Base-by-base conservation (phyloP, 1,140 invertebrate species). In the Dinothrombium tinctorium region DNA sequence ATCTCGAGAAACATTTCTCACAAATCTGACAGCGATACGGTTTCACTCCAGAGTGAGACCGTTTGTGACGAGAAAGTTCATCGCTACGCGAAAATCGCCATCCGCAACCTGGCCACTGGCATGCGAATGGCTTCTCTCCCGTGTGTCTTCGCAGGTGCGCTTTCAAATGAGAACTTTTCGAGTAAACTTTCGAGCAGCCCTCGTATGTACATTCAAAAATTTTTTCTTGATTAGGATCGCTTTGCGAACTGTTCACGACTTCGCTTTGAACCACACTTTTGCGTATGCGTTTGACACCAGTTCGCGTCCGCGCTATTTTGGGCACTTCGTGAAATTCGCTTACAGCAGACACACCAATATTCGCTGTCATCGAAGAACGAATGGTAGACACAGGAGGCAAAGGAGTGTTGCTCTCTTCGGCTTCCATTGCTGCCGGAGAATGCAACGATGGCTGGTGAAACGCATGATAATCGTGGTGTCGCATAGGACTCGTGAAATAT, bases 161-260 rank as follows among this genome's bases (percentile, higher is more conserved):
- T 53, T 90, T 87, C 17, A 94, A 65, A 57, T 94, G 86, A 7
- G 82, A 87, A 14, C 78, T 74, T 58, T 95, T 95, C 40, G 82
- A 80, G 51, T 95, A 94, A 1, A 70, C 64, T 50, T 73, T 73
- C 4, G 58, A 59, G 50, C 69, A 71, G 11, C 59, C 60, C 3
- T 58, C 55, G 49, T 72, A 71, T 2, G 66, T 66, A 49, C 72
- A 74, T 15, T 65, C 64, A 52, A 71, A 73, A 31, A 68, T 67
- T 42, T 67, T 67, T 19, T 61, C 45, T 5, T 28, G 26, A n/a
- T 28, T 28, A 28, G 26, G n/a, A 28, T 28, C n/a, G n/a, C n/a
- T 28, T 28, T 7, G n/a, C n/a, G 26, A 28, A n/a, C n/a, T n/a
- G n/a, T n/a, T n/a, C n/a, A n/a, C n/a, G n/a, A n/a, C n/a, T n/a